Percentiles rank a stretch among this genome's conserved stretches.
phyloP scores from a whole-genome alignment of 2,113 vertebrate species.

The Chitala chitala region DNA sequence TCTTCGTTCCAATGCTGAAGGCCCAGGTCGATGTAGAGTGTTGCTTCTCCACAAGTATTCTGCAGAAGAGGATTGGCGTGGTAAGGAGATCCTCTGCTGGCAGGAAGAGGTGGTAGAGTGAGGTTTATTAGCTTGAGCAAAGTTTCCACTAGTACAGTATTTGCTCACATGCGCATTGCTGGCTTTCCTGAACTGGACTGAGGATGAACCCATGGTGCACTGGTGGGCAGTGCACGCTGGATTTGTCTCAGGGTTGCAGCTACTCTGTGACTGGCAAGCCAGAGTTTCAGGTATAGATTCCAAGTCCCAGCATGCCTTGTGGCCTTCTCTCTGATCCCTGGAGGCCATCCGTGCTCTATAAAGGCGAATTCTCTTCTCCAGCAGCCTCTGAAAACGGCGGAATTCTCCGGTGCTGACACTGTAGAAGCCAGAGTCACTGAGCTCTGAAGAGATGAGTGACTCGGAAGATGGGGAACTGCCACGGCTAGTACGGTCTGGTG shows the following conservation, averaged over 20 bases:
- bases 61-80: slow-evolving; percentile 38
- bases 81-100: slow-evolving; percentile 53
- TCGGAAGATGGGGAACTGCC: slow-evolving; percentile 44
- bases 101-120: slow-evolving; percentile 59
- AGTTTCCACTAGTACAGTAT: slow-evolving; percentile 36
- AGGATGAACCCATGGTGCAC: slow-evolving; percentile 53
- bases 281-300: slow-evolving; percentile 59
- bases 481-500: slow-evolving; percentile 47
- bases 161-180: slow-evolving; percentile 47
- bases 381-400: slow-evolving; percentile 51
- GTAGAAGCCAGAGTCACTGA: slow-evolving; percentile 56
- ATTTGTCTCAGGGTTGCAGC: slow-evolving; percentile 6
- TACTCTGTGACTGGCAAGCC: slow-evolving; percentile 15
- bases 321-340: slow-evolving; percentile 13
- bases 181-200: slow-evolving; percentile 54
- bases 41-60: slow-evolving; percentile 45
- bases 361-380: slow-evolving; percentile 36
- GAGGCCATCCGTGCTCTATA: slow-evolving; percentile 41
- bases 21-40: slow-evolving; percentile 44
- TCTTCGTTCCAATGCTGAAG: slow-evolving; percentile 27
- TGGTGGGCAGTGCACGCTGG: slow-evolving; percentile 27
- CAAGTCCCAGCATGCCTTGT: slow-evolving; percentile 53
- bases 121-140: slow-evolving; percentile 20
- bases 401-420: slow-evolving; percentile 53
- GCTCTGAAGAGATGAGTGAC: slow-evolving; percentile 50